phyloP scores from a whole-genome alignment of 2,797 vertebrate species.

The Glossophaga mutica region DNA sequence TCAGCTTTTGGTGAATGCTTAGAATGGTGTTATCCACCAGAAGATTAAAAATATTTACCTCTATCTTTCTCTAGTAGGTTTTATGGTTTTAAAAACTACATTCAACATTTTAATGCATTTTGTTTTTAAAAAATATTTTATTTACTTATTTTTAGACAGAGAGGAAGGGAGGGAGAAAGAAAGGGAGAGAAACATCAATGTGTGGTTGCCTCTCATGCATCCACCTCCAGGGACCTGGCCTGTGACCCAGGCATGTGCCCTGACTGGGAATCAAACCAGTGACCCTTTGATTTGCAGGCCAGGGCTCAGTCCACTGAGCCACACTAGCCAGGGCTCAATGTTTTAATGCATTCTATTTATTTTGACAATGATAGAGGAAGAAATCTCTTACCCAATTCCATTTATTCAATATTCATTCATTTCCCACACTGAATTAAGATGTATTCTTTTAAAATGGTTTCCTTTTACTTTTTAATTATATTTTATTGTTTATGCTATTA shows the following conservation, averaged over 20 bases:
- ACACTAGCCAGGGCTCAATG: not conserved
- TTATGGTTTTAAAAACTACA: not conserved
- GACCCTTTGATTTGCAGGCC: too few species aligned
- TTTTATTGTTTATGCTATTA: too few species aligned
- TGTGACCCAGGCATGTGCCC: too few species aligned
- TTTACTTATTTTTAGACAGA: too few species aligned
- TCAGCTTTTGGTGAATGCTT: not conserved
- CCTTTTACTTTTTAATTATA: too few species aligned
- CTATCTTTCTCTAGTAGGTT: not conserved
- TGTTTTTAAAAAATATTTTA: too few species aligned
- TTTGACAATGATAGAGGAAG: not conserved
- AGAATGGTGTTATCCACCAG: not conserved
- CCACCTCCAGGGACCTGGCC: too few species aligned
- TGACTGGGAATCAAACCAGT: too few species aligned
- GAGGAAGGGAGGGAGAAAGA: too few species aligned
- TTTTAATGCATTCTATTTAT: not conserved
- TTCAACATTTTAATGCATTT: not conserved
- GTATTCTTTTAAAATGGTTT: not conserved
- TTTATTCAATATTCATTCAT: not conserved
- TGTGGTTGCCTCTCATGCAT: too few species aligned
- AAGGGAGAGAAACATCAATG: too few species aligned
- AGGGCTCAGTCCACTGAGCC: too few species aligned
- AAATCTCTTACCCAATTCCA: not conserved
- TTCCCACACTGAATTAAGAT: not conserved
- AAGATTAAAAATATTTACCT: not conserved